Conservation (phyloP, 92 coral and sea anemone species). For the Heliopora coerulea region DNA sequence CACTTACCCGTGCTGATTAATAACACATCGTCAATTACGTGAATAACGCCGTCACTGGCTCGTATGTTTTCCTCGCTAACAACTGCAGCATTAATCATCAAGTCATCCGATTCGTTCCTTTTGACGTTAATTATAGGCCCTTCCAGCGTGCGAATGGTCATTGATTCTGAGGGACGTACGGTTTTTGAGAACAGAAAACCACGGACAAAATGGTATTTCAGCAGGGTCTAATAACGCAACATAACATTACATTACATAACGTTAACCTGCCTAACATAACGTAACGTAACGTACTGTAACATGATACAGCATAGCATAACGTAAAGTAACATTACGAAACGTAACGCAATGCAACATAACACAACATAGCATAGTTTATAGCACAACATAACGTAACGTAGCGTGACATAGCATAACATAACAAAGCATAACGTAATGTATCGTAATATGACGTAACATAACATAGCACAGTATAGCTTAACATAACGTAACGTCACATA, state of each 20-base stretch:
- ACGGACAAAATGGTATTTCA: constrained; percentile 64
- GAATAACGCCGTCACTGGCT: constrained; percentile 68
- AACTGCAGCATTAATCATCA: constrained; percentile 57
- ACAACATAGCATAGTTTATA: too few species aligned
- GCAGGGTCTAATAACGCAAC: constrained; percentile 48
- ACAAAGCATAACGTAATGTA: too few species aligned
- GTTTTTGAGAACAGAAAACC: constrained; percentile 56
- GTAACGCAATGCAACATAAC: too few species aligned
- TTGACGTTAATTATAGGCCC: constrained; percentile 58
- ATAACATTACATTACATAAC: neutral
- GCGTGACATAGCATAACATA: too few species aligned
- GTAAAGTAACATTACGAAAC: too few species aligned
- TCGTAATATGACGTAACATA: too few species aligned
- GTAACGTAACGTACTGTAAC: too few species aligned
- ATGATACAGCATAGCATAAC: too few species aligned
- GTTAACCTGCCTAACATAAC: neutral
- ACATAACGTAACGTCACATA: too few species aligned
- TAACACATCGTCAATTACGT: constrained; percentile 65
- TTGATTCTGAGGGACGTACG: constrained; percentile 47
- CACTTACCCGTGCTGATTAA: constrained; percentile 76
- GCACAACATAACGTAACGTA: too few species aligned
- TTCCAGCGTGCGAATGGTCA: constrained; percentile 49
- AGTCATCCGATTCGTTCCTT: too few species aligned
- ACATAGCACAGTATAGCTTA: too few species aligned
- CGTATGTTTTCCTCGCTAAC: constrained; percentile 63